phyloP scores from a whole-genome alignment of 2,888 invertebrate genomes.

The Epinotia nisella region DNA sequence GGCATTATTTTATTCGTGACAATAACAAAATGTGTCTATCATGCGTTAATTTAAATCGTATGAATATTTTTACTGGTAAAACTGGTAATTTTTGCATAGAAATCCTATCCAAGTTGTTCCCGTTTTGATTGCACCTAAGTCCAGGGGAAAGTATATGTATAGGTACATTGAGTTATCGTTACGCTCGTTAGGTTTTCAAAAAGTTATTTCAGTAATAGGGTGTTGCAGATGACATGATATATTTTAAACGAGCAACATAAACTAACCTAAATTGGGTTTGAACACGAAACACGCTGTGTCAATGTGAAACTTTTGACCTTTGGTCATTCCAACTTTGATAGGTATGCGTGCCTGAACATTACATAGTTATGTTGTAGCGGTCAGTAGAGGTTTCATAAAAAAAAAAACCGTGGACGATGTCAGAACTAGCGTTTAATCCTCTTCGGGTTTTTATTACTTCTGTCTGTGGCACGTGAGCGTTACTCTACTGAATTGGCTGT shows the following conservation, averaged over 20 bases:
- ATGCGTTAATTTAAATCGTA: too few species aligned
- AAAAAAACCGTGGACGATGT: constrained; percentile 22
- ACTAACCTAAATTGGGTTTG: constrained; percentile 23
- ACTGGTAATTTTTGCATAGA: too few species aligned
- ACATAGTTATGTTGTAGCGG: constrained; percentile 16
- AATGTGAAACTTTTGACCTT: constrained; percentile 37
- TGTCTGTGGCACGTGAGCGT: constrained; percentile 48
- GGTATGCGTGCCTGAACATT: constrained; percentile 27
- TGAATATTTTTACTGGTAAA: too few species aligned
- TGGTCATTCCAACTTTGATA: constrained; percentile 20
- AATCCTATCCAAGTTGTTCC: too few species aligned
- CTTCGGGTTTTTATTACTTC: constrained; percentile 31
- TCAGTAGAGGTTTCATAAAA: constrained; percentile 20
- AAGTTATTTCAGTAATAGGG: not conserved
- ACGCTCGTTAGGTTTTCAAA: not conserved
- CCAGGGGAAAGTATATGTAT: too few species aligned
- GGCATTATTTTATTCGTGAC: too few species aligned
- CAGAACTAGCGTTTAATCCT: constrained; percentile 27
- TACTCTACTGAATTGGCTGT: constrained; percentile 52
- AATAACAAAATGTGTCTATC: too few species aligned
- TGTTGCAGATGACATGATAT: not conserved
- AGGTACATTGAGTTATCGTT: too few species aligned
- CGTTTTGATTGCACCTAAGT: too few species aligned
- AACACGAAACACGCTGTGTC: constrained; percentile 28
- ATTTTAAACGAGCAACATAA: constrained; percentile 5